These are phyloP conservation scores for Capreolus pygargus DNA, from an alignment of 2,113 vertebrate species.

Conservation along the genomic window DNA sequence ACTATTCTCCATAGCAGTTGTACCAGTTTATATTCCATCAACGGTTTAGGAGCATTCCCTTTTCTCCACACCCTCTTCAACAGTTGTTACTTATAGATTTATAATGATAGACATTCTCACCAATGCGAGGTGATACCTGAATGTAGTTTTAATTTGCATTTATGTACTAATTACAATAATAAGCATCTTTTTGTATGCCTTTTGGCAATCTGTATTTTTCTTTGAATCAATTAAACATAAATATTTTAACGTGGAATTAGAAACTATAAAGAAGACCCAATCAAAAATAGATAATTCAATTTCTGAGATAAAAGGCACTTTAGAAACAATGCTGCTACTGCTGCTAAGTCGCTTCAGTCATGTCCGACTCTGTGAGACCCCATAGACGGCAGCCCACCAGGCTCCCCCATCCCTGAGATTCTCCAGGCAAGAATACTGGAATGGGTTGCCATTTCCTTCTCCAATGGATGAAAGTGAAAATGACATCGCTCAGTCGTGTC, in stretches of 20 bases:
- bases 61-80: background rate
- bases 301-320: background rate
- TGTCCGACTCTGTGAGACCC: background rate
- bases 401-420: background rate
- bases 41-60: background rate
- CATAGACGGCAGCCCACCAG: background rate
- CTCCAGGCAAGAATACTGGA: background rate
- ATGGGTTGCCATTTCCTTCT: background rate
- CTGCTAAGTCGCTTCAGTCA: rapidly evolving
- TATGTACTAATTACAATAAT: background rate
- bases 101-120: background rate
- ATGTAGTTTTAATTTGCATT: background rate
- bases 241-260: background rate
- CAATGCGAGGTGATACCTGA: background rate
- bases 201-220: background rate
- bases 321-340: background rate
- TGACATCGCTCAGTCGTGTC: rapidly evolving
- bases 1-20: background rate
- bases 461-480: background rate
- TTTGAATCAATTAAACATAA: background rate
- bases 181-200: background rate
- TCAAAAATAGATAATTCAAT: background rate
- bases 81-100: background rate
- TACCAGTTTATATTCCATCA: background rate
- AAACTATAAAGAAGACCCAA: background rate